phyloP scores from a whole-genome alignment of 2,797 vertebrate genomes.

The Eospalax fontanierii region DNA sequence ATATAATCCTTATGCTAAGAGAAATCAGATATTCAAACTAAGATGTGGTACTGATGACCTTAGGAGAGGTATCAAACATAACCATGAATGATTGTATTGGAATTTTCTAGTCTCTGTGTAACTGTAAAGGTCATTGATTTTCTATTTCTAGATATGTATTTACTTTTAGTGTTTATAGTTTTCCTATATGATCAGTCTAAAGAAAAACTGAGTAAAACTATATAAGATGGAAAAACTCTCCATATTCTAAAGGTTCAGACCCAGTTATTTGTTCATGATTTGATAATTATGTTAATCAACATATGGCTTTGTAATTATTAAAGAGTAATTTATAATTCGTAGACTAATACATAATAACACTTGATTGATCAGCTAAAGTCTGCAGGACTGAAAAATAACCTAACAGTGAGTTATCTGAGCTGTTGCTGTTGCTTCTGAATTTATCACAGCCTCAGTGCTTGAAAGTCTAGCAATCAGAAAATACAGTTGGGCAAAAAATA shows the following conservation, averaged over 20 bases:
- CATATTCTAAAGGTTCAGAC: neutral
- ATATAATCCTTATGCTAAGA: neutral
- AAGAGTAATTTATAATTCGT: neutral
- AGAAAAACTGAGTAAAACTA: neutral
- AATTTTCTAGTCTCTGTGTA: neutral
- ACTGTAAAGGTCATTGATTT: neutral
- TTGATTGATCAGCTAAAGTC: neutral
- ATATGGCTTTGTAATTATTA: neutral
- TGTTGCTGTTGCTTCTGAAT: neutral
- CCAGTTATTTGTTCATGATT: neutral
- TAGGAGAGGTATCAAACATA: neutral
- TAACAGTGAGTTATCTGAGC: neutral
- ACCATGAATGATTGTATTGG: neutral
- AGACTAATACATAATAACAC: neutral
- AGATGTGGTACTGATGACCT: neutral
- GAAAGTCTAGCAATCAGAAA: neutral
- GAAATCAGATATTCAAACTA: slow-evolving; percentile 8
- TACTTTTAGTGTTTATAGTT: slow-evolving; percentile 1
- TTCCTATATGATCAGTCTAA: neutral
- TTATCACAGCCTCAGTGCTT: neutral
- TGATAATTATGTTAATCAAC: neutral
- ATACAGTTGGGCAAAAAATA: neutral
- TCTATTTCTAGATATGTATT: neutral
- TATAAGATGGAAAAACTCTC: neutral
- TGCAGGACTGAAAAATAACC: neutral